These are phyloP conservation scores for Psammodynastes pulverulentus DNA, from an alignment of 2,113 vertebrate genomes.

Conservation along the genomic window DNA sequence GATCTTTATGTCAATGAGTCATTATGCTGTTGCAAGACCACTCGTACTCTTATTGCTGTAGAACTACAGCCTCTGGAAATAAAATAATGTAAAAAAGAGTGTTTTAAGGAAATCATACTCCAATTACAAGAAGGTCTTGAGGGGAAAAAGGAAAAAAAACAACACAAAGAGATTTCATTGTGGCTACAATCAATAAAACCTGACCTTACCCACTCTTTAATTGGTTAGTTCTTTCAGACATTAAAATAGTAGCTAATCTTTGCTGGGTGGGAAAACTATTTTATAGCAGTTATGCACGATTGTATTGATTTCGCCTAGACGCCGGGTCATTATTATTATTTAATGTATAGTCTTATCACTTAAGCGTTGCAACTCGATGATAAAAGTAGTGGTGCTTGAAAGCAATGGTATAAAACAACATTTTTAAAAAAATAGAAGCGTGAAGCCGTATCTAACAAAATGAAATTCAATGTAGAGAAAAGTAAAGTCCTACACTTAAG, in stretches of 20 bases:
- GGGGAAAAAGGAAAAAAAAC: slow-evolving; percentile 41
- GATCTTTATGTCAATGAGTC: slow-evolving; percentile 66
- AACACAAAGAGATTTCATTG: slow-evolving; percentile 61
- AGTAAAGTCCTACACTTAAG: too few relatives aligned
- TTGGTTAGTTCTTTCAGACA: slow-evolving; percentile 69
- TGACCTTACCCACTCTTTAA: slow-evolving; percentile 70
- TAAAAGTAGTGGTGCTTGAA: slow-evolving; percentile 25
- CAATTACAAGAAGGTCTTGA: slow-evolving; percentile 42
- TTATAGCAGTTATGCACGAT: slow-evolving; percentile 50
- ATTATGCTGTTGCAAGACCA: slow-evolving; percentile 60
- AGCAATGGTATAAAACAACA: background rate
- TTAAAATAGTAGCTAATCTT: slow-evolving; percentile 66
- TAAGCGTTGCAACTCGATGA: slow-evolving; percentile 40
- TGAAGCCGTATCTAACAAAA: too few relatives aligned
- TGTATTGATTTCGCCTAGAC: slow-evolving; percentile 63
- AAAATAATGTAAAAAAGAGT: slow-evolving; percentile 30
- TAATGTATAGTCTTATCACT: slow-evolving; percentile 61
- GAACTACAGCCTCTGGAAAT: slow-evolving; percentile 44
- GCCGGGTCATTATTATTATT: slow-evolving; percentile 56
- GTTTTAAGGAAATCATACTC: slow-evolving; percentile 60
- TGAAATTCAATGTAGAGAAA: too few relatives aligned
- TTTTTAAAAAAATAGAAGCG: background rate
- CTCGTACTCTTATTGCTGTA: slow-evolving; percentile 54
- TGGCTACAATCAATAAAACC: slow-evolving; percentile 68
- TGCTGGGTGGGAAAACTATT: slow-evolving; percentile 53